Conservation (phyloP, 2,797 vertebrate genomes). For the Discoglossus pictus region DNA sequence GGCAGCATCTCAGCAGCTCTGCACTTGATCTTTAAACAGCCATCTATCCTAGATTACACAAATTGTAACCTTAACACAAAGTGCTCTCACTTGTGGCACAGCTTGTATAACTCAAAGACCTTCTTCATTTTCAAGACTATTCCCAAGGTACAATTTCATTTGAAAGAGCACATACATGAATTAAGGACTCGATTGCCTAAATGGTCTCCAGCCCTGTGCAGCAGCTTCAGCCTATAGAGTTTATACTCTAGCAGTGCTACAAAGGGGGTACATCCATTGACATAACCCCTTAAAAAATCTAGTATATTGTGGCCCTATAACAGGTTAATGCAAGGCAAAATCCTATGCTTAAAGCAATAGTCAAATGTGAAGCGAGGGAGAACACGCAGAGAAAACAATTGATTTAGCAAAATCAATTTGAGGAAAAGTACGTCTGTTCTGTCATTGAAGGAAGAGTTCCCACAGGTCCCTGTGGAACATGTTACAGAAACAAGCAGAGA, state of each 20-base stretch:
- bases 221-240: background rate
- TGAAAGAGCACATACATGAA: slow-evolving; percentile 44
- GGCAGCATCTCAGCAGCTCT: slow-evolving; percentile 75
- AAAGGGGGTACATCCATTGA: background rate
- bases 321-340: no score
- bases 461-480: slow-evolving; percentile 18
- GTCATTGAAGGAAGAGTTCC: slow-evolving; percentile 35
- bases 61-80: slow-evolving; percentile 52
- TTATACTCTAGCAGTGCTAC: no score
- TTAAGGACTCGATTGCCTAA: slow-evolving; percentile 33
- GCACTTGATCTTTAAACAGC: slow-evolving; percentile 74
- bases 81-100: slow-evolving; percentile 46
- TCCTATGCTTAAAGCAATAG: no score
- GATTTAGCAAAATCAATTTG: slow-evolving; percentile 34
- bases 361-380: slow-evolving; percentile 14
- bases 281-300: no score
- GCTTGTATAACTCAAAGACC: slow-evolving; percentile 47
- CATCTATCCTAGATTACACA: slow-evolving; percentile 51
- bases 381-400: slow-evolving; percentile 37
- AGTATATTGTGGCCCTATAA: no score
- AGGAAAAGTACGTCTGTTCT: slow-evolving; percentile 27
- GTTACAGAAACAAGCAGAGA: background rate
- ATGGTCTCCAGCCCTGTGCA: slow-evolving; percentile 9
- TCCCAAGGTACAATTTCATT: slow-evolving; percentile 46
- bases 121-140: slow-evolving; percentile 38